Conservation (phyloP, 2,888 invertebrate species). For the Alcis repandata region DNA sequence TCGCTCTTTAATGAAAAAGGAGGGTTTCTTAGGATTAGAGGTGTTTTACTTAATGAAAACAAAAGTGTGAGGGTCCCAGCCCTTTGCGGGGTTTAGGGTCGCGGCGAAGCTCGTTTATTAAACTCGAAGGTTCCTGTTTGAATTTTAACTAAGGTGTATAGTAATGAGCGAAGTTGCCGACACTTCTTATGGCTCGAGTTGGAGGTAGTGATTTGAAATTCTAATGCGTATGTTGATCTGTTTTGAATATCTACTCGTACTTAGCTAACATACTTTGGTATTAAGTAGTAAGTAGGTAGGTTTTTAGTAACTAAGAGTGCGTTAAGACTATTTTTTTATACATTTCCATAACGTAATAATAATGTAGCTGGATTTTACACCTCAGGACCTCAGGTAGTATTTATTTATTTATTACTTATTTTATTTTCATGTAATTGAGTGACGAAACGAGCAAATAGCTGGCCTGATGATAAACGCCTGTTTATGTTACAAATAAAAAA, state of each 20-base stretch:
- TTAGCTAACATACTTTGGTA: background rate
- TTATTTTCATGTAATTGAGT: too few relatives aligned
- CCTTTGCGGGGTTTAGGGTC: constrained; percentile 28
- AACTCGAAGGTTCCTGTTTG: constrained; percentile 39
- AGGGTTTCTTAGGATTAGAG: constrained; percentile 48
- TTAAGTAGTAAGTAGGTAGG: too few relatives aligned
- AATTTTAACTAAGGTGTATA: constrained; percentile 37
- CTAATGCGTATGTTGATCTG: constrained; percentile 9
- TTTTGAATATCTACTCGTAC: background rate
- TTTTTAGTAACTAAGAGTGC: too few relatives aligned
- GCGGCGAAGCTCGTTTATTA: constrained; percentile 37
- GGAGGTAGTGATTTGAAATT: constrained; percentile 23
- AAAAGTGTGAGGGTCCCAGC: constrained; percentile 41
- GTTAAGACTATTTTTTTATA: too few relatives aligned
- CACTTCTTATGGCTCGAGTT: constrained; percentile 22
- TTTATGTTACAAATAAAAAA: too few relatives aligned
- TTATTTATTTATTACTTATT: too few relatives aligned
- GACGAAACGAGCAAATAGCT: too few relatives aligned
- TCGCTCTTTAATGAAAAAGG: constrained; percentile 47
- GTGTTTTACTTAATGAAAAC: constrained; percentile 51
- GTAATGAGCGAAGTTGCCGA: constrained; percentile 25
- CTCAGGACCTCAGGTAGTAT: too few relatives aligned
- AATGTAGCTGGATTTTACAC: too few relatives aligned
- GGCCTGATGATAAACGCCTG: too few relatives aligned
- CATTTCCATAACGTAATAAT: too few relatives aligned